Evolutionary conservation across 1,140 invertebrate species (phyloP).

Genomic region (Steinernema khuongi): DNA sequence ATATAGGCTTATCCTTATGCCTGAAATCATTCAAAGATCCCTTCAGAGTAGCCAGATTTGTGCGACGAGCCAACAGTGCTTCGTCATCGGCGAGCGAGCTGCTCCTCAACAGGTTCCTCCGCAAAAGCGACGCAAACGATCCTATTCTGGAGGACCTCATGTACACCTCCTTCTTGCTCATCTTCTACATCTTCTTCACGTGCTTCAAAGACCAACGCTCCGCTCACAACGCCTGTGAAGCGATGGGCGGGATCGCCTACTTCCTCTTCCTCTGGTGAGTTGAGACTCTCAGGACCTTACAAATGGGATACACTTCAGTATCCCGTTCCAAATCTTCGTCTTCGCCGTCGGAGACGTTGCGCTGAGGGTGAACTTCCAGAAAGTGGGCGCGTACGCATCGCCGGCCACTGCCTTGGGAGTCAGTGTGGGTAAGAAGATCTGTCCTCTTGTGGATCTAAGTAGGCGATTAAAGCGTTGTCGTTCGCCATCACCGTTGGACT

Average conservation of each 20-base stretch:
- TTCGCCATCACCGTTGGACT: not conserved
- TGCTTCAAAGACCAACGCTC: not conserved
- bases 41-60: not conserved
- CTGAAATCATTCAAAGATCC: not conserved
- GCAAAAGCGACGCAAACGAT: not conserved
- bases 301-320: not conserved
- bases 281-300: not conserved
- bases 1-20: too few species aligned
- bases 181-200: slow-evolving; percentile 12
- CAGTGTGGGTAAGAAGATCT: not conserved
- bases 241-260: not conserved
- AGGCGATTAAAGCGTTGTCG: not conserved
- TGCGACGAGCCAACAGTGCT: not conserved
- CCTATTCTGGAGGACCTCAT: slow-evolving; percentile 8
- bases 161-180: not conserved
- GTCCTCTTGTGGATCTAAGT: not conserved
- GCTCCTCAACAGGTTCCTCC: not conserved
- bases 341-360: slow-evolving; percentile 6
- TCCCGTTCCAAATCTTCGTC: slow-evolving; percentile 3
- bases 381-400: not conserved
- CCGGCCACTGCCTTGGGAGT: not conserved
- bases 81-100: not conserved
- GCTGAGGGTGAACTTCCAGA: not conserved
- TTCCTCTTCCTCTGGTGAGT: not conserved
- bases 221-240: not conserved